phyloP scores from a whole-genome alignment of 2,797 vertebrate species.

The Cynodonichthys magdalenae region DNA sequence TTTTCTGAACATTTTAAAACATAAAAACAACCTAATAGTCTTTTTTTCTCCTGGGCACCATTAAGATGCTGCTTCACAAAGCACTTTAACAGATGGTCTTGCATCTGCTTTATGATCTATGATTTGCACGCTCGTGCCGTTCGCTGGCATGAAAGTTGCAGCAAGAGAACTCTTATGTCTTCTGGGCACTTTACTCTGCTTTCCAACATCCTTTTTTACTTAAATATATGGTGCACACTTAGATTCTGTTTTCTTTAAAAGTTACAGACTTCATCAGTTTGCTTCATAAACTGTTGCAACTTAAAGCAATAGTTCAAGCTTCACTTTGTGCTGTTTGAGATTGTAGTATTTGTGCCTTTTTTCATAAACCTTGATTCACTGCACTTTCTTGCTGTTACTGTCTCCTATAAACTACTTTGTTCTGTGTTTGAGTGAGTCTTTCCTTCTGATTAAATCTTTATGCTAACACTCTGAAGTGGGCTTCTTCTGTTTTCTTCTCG shows the following conservation, averaged over 20 bases:
- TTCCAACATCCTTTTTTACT: constrained; percentile 50
- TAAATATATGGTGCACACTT: constrained; percentile 47
- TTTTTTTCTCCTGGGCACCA: constrained; percentile 66
- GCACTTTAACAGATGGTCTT: constrained; percentile 81
- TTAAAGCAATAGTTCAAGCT: constrained; percentile 45
- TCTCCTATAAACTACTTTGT: constrained; percentile 34
- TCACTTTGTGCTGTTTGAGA: constrained; percentile 41
- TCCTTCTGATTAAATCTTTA: constrained; percentile 72
- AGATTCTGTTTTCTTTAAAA: constrained; percentile 51
- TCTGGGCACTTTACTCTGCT: constrained; percentile 56
- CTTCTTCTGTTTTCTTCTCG: constrained; percentile 58
- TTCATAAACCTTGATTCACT: constrained; percentile 45
- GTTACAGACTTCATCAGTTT: constrained; percentile 54
- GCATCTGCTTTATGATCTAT: constrained; percentile 79
- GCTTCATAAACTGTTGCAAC: constrained; percentile 29
- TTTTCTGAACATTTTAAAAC: constrained; percentile 61
- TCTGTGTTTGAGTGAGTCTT: constrained; percentile 46
- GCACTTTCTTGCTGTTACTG: constrained; percentile 34
- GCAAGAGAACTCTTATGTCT: constrained; percentile 62
- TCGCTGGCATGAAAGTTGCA: constrained; percentile 66
- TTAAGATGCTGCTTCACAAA: constrained; percentile 67
- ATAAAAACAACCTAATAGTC: constrained; percentile 58
- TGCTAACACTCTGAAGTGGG: constrained; percentile 57
- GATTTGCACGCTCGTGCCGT: constrained; percentile 76
- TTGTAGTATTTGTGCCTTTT: constrained; percentile 34